Conservation (phyloP, 2,888 invertebrate species). For the Diarsia rubi region DNA sequence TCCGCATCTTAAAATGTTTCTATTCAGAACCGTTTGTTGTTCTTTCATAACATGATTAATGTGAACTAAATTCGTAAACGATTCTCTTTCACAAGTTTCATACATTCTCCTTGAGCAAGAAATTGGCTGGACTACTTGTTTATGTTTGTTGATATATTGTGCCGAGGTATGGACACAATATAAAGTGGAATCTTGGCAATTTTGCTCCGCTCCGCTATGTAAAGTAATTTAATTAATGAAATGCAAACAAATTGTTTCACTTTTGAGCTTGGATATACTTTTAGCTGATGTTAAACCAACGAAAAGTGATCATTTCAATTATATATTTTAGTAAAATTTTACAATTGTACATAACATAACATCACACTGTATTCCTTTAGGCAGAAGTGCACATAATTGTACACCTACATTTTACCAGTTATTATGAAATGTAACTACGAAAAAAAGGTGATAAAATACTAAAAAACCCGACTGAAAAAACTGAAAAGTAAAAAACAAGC, state of each 20-base stretch:
- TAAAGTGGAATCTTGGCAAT: conserved; percentile 2
- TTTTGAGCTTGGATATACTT: background rate
- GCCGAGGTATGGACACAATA: conserved; percentile 9
- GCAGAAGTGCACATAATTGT: no score
- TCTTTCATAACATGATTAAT: conserved; percentile 20
- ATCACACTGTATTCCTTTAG: no score
- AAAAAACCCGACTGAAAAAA: no score
- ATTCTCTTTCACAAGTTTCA: conserved; percentile 20
- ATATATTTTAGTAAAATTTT: background rate
- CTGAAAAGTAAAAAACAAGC: no score
- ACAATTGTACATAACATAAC: background rate
- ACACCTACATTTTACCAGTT: no score
- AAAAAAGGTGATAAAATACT: no score
- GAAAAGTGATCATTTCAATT: background rate
- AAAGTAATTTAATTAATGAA: conserved; percentile 13
- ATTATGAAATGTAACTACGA: no score
- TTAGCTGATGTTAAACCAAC: background rate
- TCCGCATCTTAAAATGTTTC: conserved; percentile 2
- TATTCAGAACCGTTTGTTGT: background rate
- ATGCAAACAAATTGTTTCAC: background rate
- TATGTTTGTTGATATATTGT: conserved; percentile 28
- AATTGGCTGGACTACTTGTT: conserved; percentile 19
- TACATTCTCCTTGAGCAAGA: conserved; percentile 2
- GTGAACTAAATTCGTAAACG: conserved; percentile 5
- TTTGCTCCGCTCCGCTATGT: background rate